Conservation (phyloP, 2,797 vertebrate genomes). For the Mormyrus hasselquistii region DNA sequence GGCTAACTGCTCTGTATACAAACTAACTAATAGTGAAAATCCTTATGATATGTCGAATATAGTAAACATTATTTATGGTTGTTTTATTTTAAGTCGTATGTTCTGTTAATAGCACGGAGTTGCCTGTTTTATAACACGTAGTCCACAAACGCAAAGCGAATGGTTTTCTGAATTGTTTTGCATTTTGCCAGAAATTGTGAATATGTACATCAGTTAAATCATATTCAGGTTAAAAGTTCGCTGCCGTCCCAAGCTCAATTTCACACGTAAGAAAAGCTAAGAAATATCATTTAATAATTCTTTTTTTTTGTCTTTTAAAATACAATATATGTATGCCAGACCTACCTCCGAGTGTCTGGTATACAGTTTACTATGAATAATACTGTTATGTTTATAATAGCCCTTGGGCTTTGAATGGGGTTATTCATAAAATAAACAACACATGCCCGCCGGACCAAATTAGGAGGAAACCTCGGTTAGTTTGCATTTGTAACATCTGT, state of each 20-base stretch:
- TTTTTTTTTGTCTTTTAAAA: neutral
- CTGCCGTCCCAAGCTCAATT: neutral
- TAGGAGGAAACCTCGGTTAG: neutral
- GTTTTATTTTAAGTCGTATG: neutral
- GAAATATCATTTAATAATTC: neutral
- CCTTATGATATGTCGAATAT: neutral
- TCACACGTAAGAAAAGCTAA: neutral
- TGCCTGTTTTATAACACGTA: neutral
- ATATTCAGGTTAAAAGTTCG: neutral
- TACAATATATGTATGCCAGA: neutral
- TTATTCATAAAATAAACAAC: constrained; percentile 2
- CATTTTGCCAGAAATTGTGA: neutral
- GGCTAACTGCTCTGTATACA: neutral
- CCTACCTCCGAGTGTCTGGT: neutral
- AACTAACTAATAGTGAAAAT: neutral
- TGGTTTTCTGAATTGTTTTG: neutral
- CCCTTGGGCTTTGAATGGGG: neutral
- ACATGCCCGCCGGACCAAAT: neutral
- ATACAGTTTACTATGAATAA: neutral
- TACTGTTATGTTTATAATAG: neutral
- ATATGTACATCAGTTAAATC: neutral
- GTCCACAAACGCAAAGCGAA: neutral
- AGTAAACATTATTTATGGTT: neutral
- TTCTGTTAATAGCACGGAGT: neutral
- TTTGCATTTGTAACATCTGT: neutral